A percentile compares a stretch with the other conserved stretches of the same genome.
Evolutionary conservation across 2,888 invertebrate genomes (phyloP).

Genomic region (Lithosia quadra): DNA sequence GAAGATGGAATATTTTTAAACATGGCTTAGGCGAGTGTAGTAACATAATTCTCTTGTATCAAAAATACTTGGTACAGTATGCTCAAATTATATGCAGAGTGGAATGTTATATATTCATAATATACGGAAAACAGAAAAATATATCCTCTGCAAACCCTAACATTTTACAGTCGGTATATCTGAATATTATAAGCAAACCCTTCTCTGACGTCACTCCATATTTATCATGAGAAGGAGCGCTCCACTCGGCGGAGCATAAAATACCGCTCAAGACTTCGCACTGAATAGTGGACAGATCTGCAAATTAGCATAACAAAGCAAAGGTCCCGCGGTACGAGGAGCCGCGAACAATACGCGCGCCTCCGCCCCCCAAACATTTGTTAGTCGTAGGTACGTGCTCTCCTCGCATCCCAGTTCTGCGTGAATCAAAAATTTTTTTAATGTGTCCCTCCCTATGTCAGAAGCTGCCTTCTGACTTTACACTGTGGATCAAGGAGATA

Average conservation of each 20-base stretch:
- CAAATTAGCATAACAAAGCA: slow-evolving; percentile 50
- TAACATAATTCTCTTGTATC: too few species aligned
- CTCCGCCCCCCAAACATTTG: background rate
- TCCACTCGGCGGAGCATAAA: slow-evolving; percentile 35
- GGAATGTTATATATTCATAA: background rate
- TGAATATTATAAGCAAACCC: background rate
- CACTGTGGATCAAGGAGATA: background rate
- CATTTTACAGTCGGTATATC: background rate
- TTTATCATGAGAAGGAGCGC: slow-evolving; percentile 31
- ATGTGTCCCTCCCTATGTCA: background rate
- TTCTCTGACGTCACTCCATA: slow-evolving; percentile 20
- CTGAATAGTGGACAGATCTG: slow-evolving; percentile 41
- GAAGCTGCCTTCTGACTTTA: background rate
- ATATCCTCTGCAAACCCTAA: background rate
- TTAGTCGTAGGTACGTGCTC: slow-evolving; percentile 28
- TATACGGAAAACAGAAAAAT: background rate
- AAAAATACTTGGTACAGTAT: background rate
- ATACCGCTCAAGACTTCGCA: slow-evolving; percentile 28
- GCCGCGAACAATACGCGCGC: slow-evolving; percentile 36
- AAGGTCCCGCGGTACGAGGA: slow-evolving; percentile 25
- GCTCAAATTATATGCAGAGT: background rate
- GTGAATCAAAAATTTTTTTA: background rate
- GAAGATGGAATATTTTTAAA: too few species aligned
- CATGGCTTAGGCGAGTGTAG: too few species aligned
- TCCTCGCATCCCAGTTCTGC: slow-evolving; percentile 15